Evolutionary conservation across 2,113 vertebrate species (phyloP), one percentile per base, ranked within the genome.

Genomic region (Forbesichthys papilliferus): DNA sequence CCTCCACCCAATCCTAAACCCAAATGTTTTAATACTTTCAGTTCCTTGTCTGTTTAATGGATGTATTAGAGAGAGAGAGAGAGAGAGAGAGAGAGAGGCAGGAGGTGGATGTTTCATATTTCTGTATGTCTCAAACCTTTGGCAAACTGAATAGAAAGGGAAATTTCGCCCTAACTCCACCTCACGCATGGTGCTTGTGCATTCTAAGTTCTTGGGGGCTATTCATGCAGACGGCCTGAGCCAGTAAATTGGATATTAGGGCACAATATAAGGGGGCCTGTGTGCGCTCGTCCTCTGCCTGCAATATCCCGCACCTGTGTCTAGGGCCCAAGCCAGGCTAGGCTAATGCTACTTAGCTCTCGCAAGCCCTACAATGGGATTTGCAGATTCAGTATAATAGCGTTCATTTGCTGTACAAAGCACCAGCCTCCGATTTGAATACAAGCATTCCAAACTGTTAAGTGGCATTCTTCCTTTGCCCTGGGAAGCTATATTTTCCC

Each of bases 211-310:
- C 85, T 87, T 76, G 84, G 81, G 84, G 88, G 91, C 84, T 86
- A 85, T 86, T 80, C 87, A 91, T 89, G 91, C 88, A 77, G 68
- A 84, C 78, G 88, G 85, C 91, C 89, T 91, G 82, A 88, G 81
- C 89, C 91, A 78, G 81, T 92, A 92, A 93, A 92, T 91, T 92
- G 91, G 91, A 93, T 92, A 93, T 92, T 92, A 91, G 87, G 85
- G 82, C 86, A 63, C 62, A 80, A 91, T 89, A 92, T 92, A 91
- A 92, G 90, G 90, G 87, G 89, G 86, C 80, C 87, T 89, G 87
- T 93, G 86, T 87, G 85, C 82, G 84, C 88, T 89, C 88, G 80
- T 89, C 88, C 84, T 80, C 87, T 91, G 90, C 90, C 88, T 88
- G 83, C 89, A 89, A 91, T 90, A 90, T 93, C 89, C 90, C 83